These are phyloP conservation scores for Festucalex cinctus DNA, from an alignment of 2,113 vertebrate genomes.

Conservation along the genomic window DNA sequence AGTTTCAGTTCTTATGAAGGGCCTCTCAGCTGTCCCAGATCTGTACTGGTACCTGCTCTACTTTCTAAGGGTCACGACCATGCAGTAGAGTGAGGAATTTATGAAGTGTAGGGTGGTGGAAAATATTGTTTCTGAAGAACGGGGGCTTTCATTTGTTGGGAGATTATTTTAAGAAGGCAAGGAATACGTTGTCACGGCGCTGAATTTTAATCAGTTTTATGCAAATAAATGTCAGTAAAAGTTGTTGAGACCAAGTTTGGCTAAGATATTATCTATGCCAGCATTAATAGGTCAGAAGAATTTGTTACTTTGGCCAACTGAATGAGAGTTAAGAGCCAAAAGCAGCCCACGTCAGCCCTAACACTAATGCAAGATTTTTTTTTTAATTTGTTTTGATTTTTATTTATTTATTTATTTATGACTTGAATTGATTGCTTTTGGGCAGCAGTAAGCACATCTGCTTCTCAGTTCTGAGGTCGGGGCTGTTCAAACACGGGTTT, in stretches of 20 bases:
- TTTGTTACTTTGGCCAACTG: neutral
- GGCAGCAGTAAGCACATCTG: too few species aligned
- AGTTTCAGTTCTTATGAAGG: constrained; percentile 16
- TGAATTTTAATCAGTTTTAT: constrained; percentile 21
- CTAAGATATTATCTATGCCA: neutral
- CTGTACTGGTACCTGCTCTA: constrained; percentile 20
- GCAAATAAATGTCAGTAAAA: constrained; percentile 3
- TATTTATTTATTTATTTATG: too few species aligned
- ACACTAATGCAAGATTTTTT: too few species aligned
- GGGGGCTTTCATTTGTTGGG: constrained; percentile 7
- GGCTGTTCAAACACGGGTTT: too few species aligned
- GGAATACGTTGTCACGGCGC: neutral
- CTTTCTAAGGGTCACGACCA: constrained; percentile 21
- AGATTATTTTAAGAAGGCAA: neutral
- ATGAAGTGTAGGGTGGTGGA: neutral
- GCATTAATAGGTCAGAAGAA: neutral
- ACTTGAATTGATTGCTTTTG: too few species aligned
- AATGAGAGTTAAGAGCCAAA: too few species aligned
- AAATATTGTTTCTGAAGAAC: constrained; percentile 3
- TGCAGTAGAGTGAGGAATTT: constrained; percentile 4
- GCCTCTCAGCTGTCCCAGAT: constrained; percentile 47
- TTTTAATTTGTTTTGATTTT: too few species aligned
- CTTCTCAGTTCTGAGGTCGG: too few species aligned
- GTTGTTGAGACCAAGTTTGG: neutral
- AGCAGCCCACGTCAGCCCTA: too few species aligned